Percentiles rank a stretch among this genome's conserved stretches.
Conservation (phyloP, 2,888 invertebrate species). For the Amphiduros pacificus region DNA sequence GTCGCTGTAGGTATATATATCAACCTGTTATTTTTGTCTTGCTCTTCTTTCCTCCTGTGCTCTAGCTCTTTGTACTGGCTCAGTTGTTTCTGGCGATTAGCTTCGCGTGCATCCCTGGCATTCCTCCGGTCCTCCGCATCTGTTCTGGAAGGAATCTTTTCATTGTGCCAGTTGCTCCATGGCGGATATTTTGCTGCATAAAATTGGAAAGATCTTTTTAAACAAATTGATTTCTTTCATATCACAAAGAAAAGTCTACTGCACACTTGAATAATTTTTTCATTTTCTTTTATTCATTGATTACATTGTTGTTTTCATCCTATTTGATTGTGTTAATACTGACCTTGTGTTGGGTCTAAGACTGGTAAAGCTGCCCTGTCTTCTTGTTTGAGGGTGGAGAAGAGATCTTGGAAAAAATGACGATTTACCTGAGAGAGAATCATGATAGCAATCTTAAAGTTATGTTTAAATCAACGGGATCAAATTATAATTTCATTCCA, state of each 20-base stretch:
- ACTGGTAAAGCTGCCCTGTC: slow-evolving; percentile 53
- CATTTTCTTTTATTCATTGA: neutral
- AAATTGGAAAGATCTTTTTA: neutral
- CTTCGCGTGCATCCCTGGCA: too few species aligned
- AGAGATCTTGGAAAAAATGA: slow-evolving; percentile 44
- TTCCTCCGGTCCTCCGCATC: too few species aligned
- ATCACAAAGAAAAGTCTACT: neutral
- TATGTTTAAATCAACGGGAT: too few species aligned
- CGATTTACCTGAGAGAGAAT: slow-evolving; percentile 40
- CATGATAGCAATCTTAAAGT: neutral
- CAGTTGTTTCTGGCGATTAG: too few species aligned
- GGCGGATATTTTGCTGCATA: slow-evolving; percentile 45
- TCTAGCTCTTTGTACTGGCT: too few species aligned
- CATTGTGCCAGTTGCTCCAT: slow-evolving; percentile 56
- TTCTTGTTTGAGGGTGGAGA: slow-evolving; percentile 43
- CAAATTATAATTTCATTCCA: too few species aligned
- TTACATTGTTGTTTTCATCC: too few species aligned
- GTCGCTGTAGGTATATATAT: too few species aligned
- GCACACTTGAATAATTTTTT: neutral
- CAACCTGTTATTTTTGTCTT: too few species aligned
- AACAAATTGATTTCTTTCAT: neutral
- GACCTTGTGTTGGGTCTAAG: slow-evolving; percentile 57
- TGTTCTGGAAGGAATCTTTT: too few species aligned
- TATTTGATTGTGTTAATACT: too few species aligned
- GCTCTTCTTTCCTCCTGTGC: too few species aligned